Evolutionary conservation across 2,797 vertebrate species (phyloP).

Genomic region (Bufotes viridis): DNA sequence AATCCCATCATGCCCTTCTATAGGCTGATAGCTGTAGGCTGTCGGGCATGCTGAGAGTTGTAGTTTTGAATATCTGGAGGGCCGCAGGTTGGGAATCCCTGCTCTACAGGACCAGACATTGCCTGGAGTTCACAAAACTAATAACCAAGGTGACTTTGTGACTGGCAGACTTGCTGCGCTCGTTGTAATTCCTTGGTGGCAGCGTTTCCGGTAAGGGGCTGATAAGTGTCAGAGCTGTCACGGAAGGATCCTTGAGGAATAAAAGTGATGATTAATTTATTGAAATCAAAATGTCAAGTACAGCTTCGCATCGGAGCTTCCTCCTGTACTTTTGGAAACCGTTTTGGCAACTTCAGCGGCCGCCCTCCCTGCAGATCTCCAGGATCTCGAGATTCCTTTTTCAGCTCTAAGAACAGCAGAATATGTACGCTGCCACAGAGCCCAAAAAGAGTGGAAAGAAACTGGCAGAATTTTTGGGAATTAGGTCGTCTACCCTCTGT

Average conservation of each 20-base stretch:
- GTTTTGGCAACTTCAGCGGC: not conserved
- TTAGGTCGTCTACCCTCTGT: no score
- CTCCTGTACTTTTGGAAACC: not conserved
- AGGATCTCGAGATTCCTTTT: not conserved
- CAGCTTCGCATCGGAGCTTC: not conserved
- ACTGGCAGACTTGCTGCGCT: not conserved
- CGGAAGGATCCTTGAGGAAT: not conserved
- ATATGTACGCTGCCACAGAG: not conserved
- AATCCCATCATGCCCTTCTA: no score
- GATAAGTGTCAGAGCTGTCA: not conserved
- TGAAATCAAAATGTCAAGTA: constrained; percentile 6
- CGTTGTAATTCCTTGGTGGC: not conserved
- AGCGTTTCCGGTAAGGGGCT: not conserved
- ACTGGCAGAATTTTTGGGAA: no score
- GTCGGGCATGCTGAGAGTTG: no score
- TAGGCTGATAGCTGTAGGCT: no score
- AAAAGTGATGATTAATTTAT: not conserved
- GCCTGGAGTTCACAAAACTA: not conserved
- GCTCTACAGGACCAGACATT: not conserved
- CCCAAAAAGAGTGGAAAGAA: no score
- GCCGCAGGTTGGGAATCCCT: no score
- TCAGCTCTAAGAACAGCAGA: not conserved
- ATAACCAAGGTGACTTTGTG: not conserved
- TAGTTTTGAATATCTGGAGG: no score
- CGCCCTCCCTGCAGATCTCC: not conserved